These are phyloP conservation scores for Empidonax traillii DNA, from an alignment of 2,113 vertebrate species.

Conservation along the genomic window DNA sequence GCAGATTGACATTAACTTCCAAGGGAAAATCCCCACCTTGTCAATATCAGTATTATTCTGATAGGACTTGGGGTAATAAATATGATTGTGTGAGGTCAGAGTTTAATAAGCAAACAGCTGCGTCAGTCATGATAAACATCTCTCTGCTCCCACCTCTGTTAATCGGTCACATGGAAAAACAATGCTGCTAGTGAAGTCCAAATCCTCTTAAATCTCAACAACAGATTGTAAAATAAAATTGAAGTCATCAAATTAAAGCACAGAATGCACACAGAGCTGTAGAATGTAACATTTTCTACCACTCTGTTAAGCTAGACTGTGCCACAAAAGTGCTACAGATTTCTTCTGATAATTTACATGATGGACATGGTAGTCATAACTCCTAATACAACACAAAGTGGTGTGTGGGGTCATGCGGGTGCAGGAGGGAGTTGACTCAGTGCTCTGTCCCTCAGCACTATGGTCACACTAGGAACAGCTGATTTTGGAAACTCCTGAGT, in stretches of 20 bases:
- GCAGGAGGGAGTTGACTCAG: not conserved
- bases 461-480: not conserved
- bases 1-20: not conserved
- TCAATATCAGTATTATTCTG: not conserved
- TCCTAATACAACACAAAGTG: not conserved
- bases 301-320: not conserved
- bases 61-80: not conserved
- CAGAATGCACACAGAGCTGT: not conserved
- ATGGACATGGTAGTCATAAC: not conserved
- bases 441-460: not conserved
- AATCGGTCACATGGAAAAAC: slow-evolving; percentile 50
- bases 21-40: not conserved
- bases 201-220: slow-evolving; percentile 66
- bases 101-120: not conserved
- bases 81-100: not conserved
- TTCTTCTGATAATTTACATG: not conserved
- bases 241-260: slow-evolving; percentile 5
- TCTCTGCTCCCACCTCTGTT: slow-evolving; percentile 5
- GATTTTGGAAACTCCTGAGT: not conserved
- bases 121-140: not conserved
- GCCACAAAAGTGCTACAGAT: not conserved
- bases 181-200: slow-evolving; percentile 51
- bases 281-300: not conserved
- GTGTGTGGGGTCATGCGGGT: accelerated
- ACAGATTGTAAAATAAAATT: slow-evolving; percentile 45